Conservation (phyloP, 2,113 vertebrate species). For the Brachypteracias leptosomus region DNA sequence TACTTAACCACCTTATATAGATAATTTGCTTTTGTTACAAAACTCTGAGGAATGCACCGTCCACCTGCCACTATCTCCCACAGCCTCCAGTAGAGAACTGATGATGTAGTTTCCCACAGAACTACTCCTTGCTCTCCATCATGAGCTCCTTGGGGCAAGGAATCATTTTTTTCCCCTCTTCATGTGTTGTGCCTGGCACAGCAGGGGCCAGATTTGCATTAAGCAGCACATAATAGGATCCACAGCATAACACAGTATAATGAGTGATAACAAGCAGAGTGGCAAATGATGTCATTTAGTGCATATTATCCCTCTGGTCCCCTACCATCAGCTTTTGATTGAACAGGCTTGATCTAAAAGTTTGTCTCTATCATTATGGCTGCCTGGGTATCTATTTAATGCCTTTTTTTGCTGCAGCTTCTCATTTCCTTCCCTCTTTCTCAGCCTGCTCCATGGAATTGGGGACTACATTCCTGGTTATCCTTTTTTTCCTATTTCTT, state of each 20-base stretch:
- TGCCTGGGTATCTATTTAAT: background rate
- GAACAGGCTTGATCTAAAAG: background rate
- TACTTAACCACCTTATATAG: background rate
- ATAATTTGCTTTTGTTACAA: background rate
- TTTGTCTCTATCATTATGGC: background rate
- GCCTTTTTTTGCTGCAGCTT: background rate
- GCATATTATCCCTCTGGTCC: background rate
- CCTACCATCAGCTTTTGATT: background rate
- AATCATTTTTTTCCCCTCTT: background rate
- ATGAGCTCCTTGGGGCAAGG: background rate
- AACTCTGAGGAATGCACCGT: background rate
- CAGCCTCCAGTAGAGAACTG: background rate
- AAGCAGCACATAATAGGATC: background rate
- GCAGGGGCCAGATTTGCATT: background rate
- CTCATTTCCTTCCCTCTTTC: background rate
- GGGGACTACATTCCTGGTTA: background rate
- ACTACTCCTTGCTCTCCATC: background rate
- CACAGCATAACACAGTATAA: background rate
- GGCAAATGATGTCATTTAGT: conserved; percentile 1
- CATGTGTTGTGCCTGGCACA: background rate
- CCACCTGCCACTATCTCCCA: background rate
- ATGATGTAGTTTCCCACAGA: background rate
- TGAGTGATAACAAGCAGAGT: background rate
- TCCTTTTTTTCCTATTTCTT: too few species aligned
- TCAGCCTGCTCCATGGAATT: background rate